Base-by-base conservation (phyloP, 1,140 invertebrate species). In the Episyrphus balteatus region DNA sequence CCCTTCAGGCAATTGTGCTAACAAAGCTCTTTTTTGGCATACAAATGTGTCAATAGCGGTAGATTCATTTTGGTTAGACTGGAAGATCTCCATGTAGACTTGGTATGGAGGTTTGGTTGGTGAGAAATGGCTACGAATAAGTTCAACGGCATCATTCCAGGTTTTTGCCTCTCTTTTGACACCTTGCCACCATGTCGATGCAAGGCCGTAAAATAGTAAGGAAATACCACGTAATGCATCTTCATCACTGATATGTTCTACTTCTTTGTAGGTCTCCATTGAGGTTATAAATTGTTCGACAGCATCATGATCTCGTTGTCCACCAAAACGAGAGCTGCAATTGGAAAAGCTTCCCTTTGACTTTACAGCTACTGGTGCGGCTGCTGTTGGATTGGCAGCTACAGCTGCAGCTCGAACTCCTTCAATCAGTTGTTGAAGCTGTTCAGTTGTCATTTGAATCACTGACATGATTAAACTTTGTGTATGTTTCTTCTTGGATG, bases 111-210 rank as follows among this genome's bases (percentile, higher is more conserved):
- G 62, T 45, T 65, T 65, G 3, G 54, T 51, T 33, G 62, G 62
- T 21, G 62, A 57, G 17, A 67, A 67, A 38, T 63, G 58, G 30
- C 62, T 57, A 7, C 61, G 57, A 15, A 67, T 55, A 8, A 61
- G 53, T n/a, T 8, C 49, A 36, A 65, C 48, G 33, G 53, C 64
- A n/a, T 63, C 61, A 10, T 55, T 50, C 59, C 61, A 67, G 7
- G 61, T 65, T 33, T 55, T 52, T 11, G 60, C 61, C 51, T 67
- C 64, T 44, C 56, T 54, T 17, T 69, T 66, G 0, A 71, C 59
- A 43, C 69, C 70, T 46, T 69, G 64, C 69, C 67, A 73, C 70
- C 71, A 73, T 5, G 60, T 68, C 2, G 68, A 68, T 7, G 71
- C 71, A 7, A 61, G 38, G 14, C 60, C 66, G 12, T 52, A 58